phyloP scores from a whole-genome alignment of 1,140 invertebrate species.

The Forficula auricularia region DNA sequence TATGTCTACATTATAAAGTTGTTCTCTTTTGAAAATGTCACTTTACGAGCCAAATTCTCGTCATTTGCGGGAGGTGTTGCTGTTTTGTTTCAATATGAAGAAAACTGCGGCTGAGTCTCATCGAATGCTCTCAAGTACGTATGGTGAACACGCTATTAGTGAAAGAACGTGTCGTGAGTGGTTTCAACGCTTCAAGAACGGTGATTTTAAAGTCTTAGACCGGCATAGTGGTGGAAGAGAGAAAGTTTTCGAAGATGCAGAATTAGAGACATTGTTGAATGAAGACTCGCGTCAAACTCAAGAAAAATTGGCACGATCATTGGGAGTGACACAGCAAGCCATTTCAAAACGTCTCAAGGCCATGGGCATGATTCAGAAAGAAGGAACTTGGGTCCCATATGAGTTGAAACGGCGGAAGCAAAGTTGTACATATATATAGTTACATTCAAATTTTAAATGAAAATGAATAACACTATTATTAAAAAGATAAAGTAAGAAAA shows the following conservation, averaged over 20 bases:
- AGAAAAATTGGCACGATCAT: slow-evolving; percentile 10
- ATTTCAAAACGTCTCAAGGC: too few relatives aligned
- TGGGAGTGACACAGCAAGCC: too few relatives aligned
- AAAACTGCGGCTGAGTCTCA: slow-evolving; percentile 13
- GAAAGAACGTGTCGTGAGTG: slow-evolving; percentile 12
- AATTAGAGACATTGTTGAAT: slow-evolving; percentile 15
- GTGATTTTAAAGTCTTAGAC: slow-evolving; percentile 4
- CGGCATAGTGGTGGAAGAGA: slow-evolving; percentile 10
- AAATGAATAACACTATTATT: too few relatives aligned
- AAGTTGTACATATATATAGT: too few relatives aligned
- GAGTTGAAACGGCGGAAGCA: too few relatives aligned
- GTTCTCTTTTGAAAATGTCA: slow-evolving; percentile 7
- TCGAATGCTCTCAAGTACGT: slow-evolving; percentile 9
- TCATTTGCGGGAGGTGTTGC: slow-evolving; percentile 14
- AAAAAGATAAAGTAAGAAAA: too few relatives aligned
- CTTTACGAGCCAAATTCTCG: slow-evolving; percentile 9
- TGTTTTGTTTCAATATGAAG: slow-evolving; percentile 13
- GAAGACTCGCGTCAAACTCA: slow-evolving; percentile 11
- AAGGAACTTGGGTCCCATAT: too few relatives aligned
- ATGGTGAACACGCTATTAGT: slow-evolving; percentile 14
- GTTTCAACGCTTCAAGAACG: too few relatives aligned
- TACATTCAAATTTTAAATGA: too few relatives aligned
- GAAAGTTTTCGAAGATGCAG: slow-evolving; percentile 14
- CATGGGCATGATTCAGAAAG: too few relatives aligned
- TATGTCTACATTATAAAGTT: slow-evolving; percentile 2